Evolutionary conservation across 2,113 vertebrate species (phyloP).

Genomic region (Brienomyrus brachyistius): DNA sequence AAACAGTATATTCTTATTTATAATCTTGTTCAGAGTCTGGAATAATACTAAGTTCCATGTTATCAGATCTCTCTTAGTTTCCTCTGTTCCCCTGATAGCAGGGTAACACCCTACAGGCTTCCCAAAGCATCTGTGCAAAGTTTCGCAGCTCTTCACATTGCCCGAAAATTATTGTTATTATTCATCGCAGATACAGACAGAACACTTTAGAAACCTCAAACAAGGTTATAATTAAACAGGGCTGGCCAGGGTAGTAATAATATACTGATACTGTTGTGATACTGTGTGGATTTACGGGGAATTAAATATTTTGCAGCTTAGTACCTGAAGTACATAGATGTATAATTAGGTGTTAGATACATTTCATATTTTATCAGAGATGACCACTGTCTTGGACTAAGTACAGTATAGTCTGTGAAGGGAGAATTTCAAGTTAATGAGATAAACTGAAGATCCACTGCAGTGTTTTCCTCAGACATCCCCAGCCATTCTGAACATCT

Average conservation of each 20-base stretch:
- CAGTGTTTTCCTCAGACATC: neutral
- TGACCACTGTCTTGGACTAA: neutral
- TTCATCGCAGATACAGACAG: neutral
- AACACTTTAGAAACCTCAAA: neutral
- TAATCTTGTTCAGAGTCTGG: neutral
- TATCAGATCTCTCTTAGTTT: neutral
- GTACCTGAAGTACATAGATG: neutral
- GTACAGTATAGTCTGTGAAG: neutral
- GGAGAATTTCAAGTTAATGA: neutral
- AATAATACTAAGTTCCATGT: neutral
- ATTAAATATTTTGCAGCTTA: neutral
- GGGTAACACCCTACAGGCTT: neutral
- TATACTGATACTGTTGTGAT: neutral
- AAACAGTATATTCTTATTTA: neutral
- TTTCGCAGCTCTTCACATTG: neutral
- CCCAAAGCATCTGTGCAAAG: neutral
- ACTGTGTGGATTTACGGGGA: neutral
- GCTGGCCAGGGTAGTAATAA: neutral
- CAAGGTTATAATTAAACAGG: neutral
- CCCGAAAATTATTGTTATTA: neutral
- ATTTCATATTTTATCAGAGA: neutral
- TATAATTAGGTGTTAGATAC: neutral
- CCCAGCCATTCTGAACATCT: neutral
- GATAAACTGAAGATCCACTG: neutral
- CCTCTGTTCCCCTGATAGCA: neutral